A percentile compares a stretch with the other conserved stretches of the same genome.
These are phyloP conservation scores for Vanacampus margaritifer DNA, from an alignment of 2,113 vertebrate genomes.

Conservation along the genomic window DNA sequence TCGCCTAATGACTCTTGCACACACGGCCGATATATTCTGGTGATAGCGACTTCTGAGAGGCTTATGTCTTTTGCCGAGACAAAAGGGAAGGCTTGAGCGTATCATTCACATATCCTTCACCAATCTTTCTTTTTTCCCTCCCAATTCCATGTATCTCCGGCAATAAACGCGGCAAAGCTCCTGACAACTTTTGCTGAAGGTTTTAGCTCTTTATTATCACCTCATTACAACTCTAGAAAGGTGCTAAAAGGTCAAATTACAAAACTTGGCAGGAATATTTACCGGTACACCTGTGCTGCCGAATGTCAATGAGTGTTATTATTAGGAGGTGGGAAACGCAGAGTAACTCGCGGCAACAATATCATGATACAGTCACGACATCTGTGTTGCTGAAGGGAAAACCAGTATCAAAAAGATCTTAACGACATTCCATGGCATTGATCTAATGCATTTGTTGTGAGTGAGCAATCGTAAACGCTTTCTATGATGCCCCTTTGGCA, in stretches of 20 bases:
- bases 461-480: too few species aligned
- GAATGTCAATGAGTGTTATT: not conserved
- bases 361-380: not conserved
- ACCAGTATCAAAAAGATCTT: not conserved
- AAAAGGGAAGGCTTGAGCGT: conserved; percentile 10
- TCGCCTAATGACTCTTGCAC: conserved; percentile 42
- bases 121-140: not conserved
- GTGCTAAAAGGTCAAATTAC: not conserved
- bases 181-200: conserved; percentile 16
- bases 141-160: conserved; percentile 11
- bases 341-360: not conserved
- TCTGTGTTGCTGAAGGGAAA: not conserved
- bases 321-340: not conserved
- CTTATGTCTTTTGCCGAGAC: conserved; percentile 12
- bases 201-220: conserved; percentile 14
- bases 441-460: too few species aligned
- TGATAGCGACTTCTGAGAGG: conserved; percentile 20
- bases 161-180: conserved; percentile 5
- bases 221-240: conserved; percentile 25
- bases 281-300: not conserved
- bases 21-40: conserved; percentile 35
- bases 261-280: not conserved
- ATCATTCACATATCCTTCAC: not conserved
- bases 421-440: too few species aligned
- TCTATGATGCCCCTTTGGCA: too few species aligned